phyloP scores from a whole-genome alignment of 2,888 invertebrate species.

The Yponomeuta sedellus region DNA sequence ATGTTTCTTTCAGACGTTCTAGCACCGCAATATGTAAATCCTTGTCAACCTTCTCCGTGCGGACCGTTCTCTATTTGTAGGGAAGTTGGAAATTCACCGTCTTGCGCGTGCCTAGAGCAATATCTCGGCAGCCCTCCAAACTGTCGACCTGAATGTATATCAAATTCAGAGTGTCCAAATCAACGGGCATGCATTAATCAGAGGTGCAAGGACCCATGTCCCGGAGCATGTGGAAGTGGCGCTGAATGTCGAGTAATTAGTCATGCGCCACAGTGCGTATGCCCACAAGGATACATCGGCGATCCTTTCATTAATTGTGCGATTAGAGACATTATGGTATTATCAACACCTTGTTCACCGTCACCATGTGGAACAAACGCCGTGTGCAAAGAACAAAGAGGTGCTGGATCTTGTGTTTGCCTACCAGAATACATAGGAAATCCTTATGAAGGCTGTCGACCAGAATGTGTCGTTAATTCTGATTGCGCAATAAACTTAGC shows the following conservation, averaged over 20 bases:
- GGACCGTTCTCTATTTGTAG: constrained; percentile 83
- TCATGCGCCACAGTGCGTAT: constrained; percentile 85
- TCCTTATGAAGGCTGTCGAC: constrained; percentile 86
- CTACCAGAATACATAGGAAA: constrained; percentile 82
- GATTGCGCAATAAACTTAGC: constrained; percentile 84
- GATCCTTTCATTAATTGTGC: constrained; percentile 79
- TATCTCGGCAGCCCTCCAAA: constrained; percentile 83
- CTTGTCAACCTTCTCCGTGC: constrained; percentile 86
- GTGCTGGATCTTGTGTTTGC: constrained; percentile 83
- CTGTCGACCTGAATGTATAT: constrained; percentile 84
- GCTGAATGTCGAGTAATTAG: constrained; percentile 85
- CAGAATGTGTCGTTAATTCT: constrained; percentile 84
- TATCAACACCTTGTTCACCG: constrained; percentile 79
- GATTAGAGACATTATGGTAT: constrained; percentile 46
- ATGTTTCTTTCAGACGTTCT: constrained; percentile 17
- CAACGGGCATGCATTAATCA: constrained; percentile 83
- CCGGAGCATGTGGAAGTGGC: constrained; percentile 82
- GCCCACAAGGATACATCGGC: constrained; percentile 78
- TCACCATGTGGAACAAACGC: constrained; percentile 86
- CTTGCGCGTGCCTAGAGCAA: constrained; percentile 83
- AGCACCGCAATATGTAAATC: constrained; percentile 53
- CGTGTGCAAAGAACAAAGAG: constrained; percentile 80
- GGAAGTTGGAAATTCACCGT: constrained; percentile 77
- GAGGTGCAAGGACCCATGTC: constrained; percentile 85
- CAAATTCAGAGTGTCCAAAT: constrained; percentile 83